Conservation (phyloP, 2,797 vertebrate genomes). For the Hydrocynus forskahlii region DNA sequence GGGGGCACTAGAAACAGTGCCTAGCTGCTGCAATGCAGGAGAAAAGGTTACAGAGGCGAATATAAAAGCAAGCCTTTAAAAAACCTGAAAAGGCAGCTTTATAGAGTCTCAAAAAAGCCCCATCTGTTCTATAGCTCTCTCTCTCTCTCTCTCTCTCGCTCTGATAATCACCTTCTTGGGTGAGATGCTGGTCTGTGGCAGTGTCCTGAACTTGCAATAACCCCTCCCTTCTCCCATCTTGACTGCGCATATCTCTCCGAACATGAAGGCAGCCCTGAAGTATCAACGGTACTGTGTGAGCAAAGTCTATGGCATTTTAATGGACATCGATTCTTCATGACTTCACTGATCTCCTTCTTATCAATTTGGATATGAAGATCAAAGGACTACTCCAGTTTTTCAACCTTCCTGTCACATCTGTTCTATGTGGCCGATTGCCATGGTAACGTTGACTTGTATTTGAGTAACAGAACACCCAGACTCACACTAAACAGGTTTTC, state of each 20-base stretch:
- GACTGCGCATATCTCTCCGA: neutral
- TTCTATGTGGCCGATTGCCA: neutral
- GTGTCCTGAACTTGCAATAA: neutral
- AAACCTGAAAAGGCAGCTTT: slow-evolving; percentile 5
- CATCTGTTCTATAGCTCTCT: neutral
- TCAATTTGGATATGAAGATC: neutral
- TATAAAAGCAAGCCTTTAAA: slow-evolving; percentile 2
- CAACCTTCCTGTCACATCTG: neutral
- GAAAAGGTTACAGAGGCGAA: neutral
- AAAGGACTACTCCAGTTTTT: neutral
- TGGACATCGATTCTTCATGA: slow-evolving; percentile 3
- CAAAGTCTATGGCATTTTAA: slow-evolving; percentile 7
- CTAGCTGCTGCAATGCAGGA: neutral
- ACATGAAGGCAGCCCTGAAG: neutral
- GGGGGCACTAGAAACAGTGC: neutral
- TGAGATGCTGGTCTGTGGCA: neutral
- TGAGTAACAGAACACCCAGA: too few species aligned
- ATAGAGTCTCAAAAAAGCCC: neutral
- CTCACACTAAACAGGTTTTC: too few species aligned
- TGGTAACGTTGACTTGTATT: neutral
- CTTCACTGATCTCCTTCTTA: neutral
- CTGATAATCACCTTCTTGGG: neutral
- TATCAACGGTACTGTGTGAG: neutral
- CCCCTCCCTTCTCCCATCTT: slow-evolving; percentile 1
- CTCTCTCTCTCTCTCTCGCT: neutral